These are phyloP conservation scores for Sepiola atlantica DNA, from an alignment of 2,888 invertebrate species.

Conservation along the genomic window DNA sequence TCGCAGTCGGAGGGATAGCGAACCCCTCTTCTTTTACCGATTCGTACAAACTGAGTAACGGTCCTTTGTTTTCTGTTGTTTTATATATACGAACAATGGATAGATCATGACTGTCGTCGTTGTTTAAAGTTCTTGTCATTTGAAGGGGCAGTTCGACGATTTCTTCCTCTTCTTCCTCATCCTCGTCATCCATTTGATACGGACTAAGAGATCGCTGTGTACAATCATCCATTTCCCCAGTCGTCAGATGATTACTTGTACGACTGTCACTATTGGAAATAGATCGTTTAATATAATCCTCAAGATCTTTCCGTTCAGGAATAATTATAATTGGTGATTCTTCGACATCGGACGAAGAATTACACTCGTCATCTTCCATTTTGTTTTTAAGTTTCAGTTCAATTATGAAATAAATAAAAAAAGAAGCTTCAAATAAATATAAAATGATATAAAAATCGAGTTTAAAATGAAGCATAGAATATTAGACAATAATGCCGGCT, in stretches of 20 bases:
- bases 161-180: background rate
- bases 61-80: background rate
- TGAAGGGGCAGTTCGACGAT: background rate
- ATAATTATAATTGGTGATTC: background rate
- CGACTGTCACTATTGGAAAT: background rate
- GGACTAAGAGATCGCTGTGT: background rate
- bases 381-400: background rate
- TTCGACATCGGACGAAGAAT: background rate
- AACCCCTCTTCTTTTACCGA: background rate
- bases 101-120: background rate
- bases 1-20: background rate
- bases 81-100: background rate
- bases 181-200: background rate
- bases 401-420: no score
- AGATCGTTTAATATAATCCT: background rate
- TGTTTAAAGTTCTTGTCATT: background rate
- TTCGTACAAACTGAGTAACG: background rate
- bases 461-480: no score
- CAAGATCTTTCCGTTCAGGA: background rate
- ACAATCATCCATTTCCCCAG: background rate
- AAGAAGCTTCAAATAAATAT: no score
- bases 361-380: background rate
- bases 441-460: no score
- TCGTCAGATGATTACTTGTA: background rate
- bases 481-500: no score